phyloP scores from a whole-genome alignment of 30 jellyfish, hydroid and myxozoan species.

The Catostylus mosaicus region DNA sequence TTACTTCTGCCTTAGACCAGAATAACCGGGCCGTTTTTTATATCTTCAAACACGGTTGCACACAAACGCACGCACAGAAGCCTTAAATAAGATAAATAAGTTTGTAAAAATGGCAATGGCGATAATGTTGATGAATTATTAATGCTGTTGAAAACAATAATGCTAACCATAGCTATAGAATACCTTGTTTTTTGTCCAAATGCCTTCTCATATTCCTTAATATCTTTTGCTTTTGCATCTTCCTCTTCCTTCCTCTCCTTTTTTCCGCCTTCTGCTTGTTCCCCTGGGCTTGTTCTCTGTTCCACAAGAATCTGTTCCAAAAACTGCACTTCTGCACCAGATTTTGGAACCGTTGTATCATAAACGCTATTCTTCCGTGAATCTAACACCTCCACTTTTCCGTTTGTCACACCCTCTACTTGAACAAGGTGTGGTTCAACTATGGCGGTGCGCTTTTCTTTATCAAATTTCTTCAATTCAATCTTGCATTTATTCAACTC shows the following conservation, averaged over 20 bases:
- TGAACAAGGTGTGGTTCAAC: conserved; percentile 73
- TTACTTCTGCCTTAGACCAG: no score
- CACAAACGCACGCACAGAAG: no score
- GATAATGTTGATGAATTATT: no score
- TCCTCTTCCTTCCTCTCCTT: conserved; percentile 37
- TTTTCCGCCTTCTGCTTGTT: conserved; percentile 12
- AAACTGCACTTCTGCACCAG: conserved; percentile 66
- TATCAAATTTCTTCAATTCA: conserved; percentile 68
- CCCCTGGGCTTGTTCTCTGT: conserved; percentile 40
- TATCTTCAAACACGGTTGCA: no score
- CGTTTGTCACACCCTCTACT: conserved; percentile 58
- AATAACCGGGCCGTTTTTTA: no score
- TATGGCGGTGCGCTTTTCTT: conserved; percentile 71
- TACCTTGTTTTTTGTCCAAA: conserved; percentile 72
- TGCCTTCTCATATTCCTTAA: conserved; percentile 60
- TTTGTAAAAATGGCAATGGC: no score
- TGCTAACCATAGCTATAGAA: no score
- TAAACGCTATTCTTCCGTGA: conserved; percentile 32
- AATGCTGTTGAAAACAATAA: no score
- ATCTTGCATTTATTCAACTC: conserved; percentile 65
- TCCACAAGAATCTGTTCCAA: conserved; percentile 66
- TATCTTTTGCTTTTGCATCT: conserved; percentile 33
- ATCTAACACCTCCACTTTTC: conserved; percentile 43
- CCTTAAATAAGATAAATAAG: no score
- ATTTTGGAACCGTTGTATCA: conserved; percentile 64